Conservation (phyloP, 2,797 vertebrate species). For the Ficedula albicollis region DNA sequence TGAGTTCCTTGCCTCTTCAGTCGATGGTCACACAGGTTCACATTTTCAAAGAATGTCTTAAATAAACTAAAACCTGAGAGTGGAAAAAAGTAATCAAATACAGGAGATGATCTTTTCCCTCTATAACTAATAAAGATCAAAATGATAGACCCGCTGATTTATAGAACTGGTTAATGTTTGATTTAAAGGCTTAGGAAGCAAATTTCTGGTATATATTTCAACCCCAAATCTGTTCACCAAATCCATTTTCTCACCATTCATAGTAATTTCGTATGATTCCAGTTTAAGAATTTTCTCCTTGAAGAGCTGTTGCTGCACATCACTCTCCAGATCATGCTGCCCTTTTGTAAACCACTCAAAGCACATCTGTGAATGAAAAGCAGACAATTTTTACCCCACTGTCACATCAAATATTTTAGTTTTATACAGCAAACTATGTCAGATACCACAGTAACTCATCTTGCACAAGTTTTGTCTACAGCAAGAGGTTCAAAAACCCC, state of each 20-base stretch:
- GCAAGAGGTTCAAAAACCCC: background rate
- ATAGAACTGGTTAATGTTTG: background rate
- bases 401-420: background rate
- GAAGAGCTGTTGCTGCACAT: slow-evolving; percentile 98
- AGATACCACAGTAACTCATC: background rate
- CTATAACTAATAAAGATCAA: background rate
- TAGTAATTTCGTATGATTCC: slow-evolving; percentile 98
- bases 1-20: slow-evolving; percentile 97
- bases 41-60: slow-evolving; percentile 99
- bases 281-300: slow-evolving; percentile 98
- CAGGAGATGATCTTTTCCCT: background rate
- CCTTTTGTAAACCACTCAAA: slow-evolving; percentile 99
- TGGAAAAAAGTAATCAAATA: background rate
- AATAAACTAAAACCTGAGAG: slow-evolving; percentile 94
- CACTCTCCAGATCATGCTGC: slow-evolving; percentile 96
- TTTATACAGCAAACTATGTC: background rate
- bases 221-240: background rate
- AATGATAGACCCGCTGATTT: fast-evolving
- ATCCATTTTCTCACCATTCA: slow-evolving; percentile 87
- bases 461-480: background rate
- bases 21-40: slow-evolving; percentile 97
- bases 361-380: slow-evolving; percentile 86
- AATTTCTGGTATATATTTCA: background rate
- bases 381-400: background rate
- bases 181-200: background rate